These are phyloP conservation scores for Anagrus nilaparvatae DNA, from an alignment of 1,140 invertebrate species.

Conservation along the genomic window DNA sequence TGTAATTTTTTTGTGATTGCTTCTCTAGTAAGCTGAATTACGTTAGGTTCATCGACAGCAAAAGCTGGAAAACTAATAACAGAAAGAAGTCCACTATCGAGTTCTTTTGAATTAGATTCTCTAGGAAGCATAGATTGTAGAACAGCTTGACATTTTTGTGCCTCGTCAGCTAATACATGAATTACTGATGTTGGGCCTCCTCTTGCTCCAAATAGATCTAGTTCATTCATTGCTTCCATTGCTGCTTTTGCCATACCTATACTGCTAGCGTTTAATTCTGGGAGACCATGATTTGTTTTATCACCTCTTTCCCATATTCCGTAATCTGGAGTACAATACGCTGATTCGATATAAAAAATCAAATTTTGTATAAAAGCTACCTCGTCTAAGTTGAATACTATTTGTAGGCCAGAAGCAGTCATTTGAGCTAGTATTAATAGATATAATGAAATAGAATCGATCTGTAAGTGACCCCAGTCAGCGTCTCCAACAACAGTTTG, in stretches of 20 bases:
- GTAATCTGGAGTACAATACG: constrained; percentile 97
- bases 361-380: constrained; percentile 95
- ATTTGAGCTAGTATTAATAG: constrained; percentile 95
- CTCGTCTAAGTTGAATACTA: constrained; percentile 94
- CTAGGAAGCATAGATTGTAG: constrained; percentile 95
- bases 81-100: constrained; percentile 88
- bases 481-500: constrained; percentile 84
- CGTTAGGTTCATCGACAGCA: constrained; percentile 88
- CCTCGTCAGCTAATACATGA: constrained; percentile 96
- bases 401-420: constrained; percentile 95
- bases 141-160: constrained; percentile 97
- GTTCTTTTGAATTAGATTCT: constrained; percentile 97
- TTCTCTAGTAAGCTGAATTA: constrained; percentile 80
- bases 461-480: constrained; percentile 97
- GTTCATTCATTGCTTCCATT: constrained; percentile 95
- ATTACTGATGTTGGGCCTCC: constrained; percentile 94
- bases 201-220: constrained; percentile 95
- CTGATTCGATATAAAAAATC: constrained; percentile 97
- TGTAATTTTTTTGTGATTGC: constrained; percentile 76
- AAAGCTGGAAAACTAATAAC: constrained; percentile 98
- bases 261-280: constrained; percentile 96
- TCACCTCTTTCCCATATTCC: constrained; percentile 99
- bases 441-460: constrained; percentile 95
- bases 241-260: constrained; percentile 96
- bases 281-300: constrained; percentile 97